Conservation (phyloP, 2,113 vertebrate species). For the Circaetus gallicus region DNA sequence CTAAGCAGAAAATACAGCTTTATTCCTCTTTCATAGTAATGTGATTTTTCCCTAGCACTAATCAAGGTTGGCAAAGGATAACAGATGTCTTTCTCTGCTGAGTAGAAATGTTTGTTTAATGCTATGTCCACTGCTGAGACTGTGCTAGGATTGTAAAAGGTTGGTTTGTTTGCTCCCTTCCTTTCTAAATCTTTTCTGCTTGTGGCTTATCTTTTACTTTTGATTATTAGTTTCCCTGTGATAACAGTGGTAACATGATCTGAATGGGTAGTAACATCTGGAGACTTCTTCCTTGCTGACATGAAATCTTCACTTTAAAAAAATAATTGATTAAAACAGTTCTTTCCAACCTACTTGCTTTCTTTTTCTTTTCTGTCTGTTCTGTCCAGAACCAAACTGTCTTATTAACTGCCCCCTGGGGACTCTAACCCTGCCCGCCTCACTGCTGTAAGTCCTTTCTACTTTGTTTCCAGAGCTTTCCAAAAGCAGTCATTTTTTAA, state of each 20-base stretch:
- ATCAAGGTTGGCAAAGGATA: neutral
- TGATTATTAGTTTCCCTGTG: neutral
- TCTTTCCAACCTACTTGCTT: slow-evolving; percentile 80
- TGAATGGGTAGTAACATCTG: neutral
- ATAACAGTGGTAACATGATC: slow-evolving; percentile 31
- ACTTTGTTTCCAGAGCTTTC: slow-evolving; percentile 69
- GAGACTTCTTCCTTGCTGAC: slow-evolving; percentile 23
- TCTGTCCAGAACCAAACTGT: slow-evolving; percentile 97
- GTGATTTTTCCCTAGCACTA: neutral
- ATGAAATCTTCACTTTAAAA: slow-evolving; percentile 39
- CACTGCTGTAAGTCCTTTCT: slow-evolving; percentile 94
- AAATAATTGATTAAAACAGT: slow-evolving; percentile 44
- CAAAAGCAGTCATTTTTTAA: neutral
- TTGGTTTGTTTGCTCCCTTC: neutral
- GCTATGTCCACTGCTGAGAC: neutral
- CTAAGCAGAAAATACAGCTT: neutral
- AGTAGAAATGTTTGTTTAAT: neutral
- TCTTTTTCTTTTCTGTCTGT: slow-evolving; percentile 83
- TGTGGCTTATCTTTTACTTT: neutral
- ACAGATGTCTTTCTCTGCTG: neutral
- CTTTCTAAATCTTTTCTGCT: slow-evolving; percentile 12
- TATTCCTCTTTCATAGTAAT: neutral
- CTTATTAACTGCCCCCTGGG: slow-evolving; percentile 99
- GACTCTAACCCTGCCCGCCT: slow-evolving; percentile 95
- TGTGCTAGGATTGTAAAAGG: slow-evolving; percentile 2